Evolutionary conservation across 2,113 vertebrate genomes (phyloP).

Genomic region (Phrynosoma platyrhinos): DNA sequence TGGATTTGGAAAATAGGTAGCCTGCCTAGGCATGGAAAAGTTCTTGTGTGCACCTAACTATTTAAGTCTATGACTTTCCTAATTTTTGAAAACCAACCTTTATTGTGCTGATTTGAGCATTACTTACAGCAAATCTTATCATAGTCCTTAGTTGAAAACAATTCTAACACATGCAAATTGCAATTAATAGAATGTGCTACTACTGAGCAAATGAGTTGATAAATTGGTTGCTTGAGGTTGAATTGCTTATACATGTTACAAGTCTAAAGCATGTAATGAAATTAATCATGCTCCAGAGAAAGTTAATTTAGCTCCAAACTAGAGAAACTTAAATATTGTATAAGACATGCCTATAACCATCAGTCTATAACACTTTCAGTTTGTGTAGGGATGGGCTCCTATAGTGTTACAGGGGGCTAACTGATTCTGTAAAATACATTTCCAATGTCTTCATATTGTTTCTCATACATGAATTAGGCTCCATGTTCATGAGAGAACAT

Average conservation of each 20-base stretch:
- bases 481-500: background rate
- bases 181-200: conserved; percentile 4
- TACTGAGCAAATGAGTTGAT: conserved; percentile 20
- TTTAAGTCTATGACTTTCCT: background rate
- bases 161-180: background rate
- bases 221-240: conserved; percentile 6
- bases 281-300: conserved; percentile 22
- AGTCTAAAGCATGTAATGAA: conserved; percentile 16
- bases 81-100: background rate
- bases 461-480: background rate
- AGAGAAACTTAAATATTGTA: conserved; percentile 1
- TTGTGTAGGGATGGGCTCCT: background rate
- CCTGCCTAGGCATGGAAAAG: background rate
- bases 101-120: background rate
- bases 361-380: background rate
- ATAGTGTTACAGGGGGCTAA: background rate
- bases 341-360: background rate
- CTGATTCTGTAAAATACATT: background rate
- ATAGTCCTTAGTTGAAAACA: background rate
- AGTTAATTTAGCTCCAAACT: conserved; percentile 6
- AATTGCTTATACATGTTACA: conserved; percentile 3
- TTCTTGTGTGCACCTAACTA: background rate
- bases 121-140: background rate
- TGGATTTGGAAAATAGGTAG: background rate
- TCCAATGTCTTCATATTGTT: background rate